A percentile compares a stretch with the other conserved stretches of the same genome.
Evolutionary conservation across 1,140 invertebrate species (phyloP).

Genomic region (Sinonovacula constricta): DNA sequence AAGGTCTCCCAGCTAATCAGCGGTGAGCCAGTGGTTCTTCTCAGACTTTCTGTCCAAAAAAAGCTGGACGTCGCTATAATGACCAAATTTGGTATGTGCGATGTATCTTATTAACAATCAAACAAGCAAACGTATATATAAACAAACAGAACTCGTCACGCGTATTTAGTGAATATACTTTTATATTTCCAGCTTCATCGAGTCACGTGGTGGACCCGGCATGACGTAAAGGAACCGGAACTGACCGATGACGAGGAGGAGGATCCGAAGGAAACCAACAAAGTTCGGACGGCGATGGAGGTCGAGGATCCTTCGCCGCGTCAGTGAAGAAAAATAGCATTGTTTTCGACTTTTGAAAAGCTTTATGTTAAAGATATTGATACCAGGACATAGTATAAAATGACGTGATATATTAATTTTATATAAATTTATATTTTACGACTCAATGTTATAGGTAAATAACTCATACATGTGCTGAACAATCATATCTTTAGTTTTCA

Average conservation of each 20-base stretch:
- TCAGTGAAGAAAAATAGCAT: background rate
- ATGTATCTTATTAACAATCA: background rate
- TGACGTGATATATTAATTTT: background rate
- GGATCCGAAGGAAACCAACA: background rate
- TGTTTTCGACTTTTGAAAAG: background rate
- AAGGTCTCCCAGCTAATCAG: too few relatives aligned
- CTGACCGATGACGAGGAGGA: constrained; percentile 59
- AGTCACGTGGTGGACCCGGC: constrained; percentile 63
- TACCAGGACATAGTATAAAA: background rate
- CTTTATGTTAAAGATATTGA: background rate
- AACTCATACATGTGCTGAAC: background rate
- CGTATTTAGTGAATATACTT: background rate
- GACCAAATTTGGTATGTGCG: background rate
- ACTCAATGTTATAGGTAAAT: constrained; percentile 1
- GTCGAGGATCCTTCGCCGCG: constrained; percentile 3
- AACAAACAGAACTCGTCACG: background rate
- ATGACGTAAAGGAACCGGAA: constrained; percentile 59
- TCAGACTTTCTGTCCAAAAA: too few relatives aligned
- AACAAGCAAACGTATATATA: background rate
- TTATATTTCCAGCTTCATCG: constrained; percentile 51
- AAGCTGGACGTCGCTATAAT: background rate
- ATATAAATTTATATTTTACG: background rate
- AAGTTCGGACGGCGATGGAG: constrained; percentile 1
- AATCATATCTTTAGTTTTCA: background rate
- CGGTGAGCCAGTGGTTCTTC: too few relatives aligned